Conservation (phyloP, 2,797 vertebrate genomes). For the Lophura swinhoii region DNA sequence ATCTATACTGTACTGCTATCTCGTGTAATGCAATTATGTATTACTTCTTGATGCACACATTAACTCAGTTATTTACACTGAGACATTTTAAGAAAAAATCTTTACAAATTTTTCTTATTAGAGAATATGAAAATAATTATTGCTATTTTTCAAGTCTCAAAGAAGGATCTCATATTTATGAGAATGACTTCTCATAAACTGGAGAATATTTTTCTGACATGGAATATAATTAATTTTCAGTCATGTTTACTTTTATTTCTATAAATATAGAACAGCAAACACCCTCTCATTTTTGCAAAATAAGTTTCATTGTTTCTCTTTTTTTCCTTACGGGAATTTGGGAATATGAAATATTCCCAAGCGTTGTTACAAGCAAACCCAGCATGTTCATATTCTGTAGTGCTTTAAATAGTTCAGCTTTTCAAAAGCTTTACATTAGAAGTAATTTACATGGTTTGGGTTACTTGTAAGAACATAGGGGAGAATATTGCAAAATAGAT, state of each 20-base stretch:
- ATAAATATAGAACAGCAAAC: background rate
- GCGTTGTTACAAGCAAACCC: background rate
- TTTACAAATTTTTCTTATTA: background rate
- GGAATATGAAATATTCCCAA: background rate
- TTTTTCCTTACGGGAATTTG: background rate
- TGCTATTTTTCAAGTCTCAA: background rate
- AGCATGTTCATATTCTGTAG: background rate
- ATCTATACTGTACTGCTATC: background rate
- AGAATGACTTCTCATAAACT: background rate
- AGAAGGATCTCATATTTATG: background rate
- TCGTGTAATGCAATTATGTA: background rate
- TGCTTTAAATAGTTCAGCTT: background rate
- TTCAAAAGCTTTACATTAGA: background rate
- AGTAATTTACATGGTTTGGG: background rate
- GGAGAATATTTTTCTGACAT: background rate
- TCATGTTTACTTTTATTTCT: background rate
- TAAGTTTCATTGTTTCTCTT: background rate
- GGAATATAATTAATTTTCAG: background rate
- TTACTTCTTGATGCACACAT: background rate
- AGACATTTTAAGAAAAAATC: background rate
- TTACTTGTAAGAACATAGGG: background rate
- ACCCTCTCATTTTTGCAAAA: background rate
- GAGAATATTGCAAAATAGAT: background rate
- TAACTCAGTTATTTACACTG: background rate
- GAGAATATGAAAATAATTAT: background rate